Percentiles rank a stretch among this genome's conserved stretches.
Evolutionary conservation across 2,888 invertebrate species (phyloP).

Genomic region (Cryptosula pallasiana): DNA sequence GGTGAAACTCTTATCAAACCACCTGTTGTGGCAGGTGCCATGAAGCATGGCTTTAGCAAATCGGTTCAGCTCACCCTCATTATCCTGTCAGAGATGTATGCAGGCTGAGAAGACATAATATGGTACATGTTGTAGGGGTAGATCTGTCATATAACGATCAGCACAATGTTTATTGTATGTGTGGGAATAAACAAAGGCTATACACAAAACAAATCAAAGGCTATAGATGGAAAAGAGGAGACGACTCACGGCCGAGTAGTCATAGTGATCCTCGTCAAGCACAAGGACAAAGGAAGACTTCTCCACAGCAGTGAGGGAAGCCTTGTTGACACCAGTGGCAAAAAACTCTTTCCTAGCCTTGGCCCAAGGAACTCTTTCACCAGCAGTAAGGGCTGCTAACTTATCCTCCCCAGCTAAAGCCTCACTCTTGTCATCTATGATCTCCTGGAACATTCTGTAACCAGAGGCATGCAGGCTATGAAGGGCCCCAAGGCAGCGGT

Average conservation of each 20-base stretch:
- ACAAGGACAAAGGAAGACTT: slow-evolving; percentile 88
- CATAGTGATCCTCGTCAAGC: slow-evolving; percentile 82
- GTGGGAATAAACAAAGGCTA: too few relatives aligned
- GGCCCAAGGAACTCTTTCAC: slow-evolving; percentile 77
- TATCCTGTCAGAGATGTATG: slow-evolving; percentile 35
- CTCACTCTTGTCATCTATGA: slow-evolving; percentile 68
- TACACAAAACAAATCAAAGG: too few relatives aligned
- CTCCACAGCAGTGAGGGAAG: slow-evolving; percentile 84
- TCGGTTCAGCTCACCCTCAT: slow-evolving; percentile 64
- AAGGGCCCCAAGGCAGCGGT: too few relatives aligned
- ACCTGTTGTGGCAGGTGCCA: slow-evolving; percentile 86
- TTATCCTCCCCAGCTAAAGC: slow-evolving; percentile 78
- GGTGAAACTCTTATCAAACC: slow-evolving; percentile 96
- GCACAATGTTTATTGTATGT: too few relatives aligned
- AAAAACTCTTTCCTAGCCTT: slow-evolving; percentile 66
- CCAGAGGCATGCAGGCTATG: too few relatives aligned
- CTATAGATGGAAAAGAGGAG: not conserved
- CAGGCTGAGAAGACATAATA: not conserved
- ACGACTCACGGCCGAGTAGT: slow-evolving; percentile 67
- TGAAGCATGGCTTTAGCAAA: slow-evolving; percentile 81
- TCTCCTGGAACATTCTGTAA: slow-evolving; percentile 78
- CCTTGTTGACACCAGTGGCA: slow-evolving; percentile 80
- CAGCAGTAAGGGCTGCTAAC: slow-evolving; percentile 87
- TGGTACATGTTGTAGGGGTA: not conserved
- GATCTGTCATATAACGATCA: too few relatives aligned